Base-by-base conservation (phyloP, 2,888 invertebrate species). In the Cantharis rustica region DNA sequence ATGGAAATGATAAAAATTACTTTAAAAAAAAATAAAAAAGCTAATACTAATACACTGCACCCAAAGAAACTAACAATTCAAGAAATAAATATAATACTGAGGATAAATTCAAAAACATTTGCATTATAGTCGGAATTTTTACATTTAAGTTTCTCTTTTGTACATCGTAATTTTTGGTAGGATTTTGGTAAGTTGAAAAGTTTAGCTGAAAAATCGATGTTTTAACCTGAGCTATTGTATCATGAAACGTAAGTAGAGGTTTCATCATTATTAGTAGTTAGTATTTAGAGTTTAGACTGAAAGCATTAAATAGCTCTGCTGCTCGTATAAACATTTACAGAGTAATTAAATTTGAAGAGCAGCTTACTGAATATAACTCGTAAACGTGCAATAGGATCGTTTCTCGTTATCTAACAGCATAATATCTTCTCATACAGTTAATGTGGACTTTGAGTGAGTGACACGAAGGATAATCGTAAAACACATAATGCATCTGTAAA, bases 331-430 rank as follows among this genome's bases (percentile, higher is more conserved):
- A 62, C 71, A 31, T 64, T 74, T 74, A 77, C 71, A 74, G 61
- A 68, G 71, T 77, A 77, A 77, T 74, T 77, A 77, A 73, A 74
- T 74, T 66, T 77, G 61, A 64, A 77, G 71, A 61, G 74, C 68
- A 74, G 71, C 68, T 71, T 73, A 63, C 62, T 71, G 27, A 69
- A 70, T 69, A 69, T 69, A 69, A 73, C 71, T 70, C 68, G 61
- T 73, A 73, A 76, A 76, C 68, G 31, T 4, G 31, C 61, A 26
- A 66, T 71, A 31, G 68, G 68, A 77, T 73, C 68, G 27, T n/a
- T 26, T 71, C 71, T 77, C 68, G 77, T 77, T 77, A 77, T 71
- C 73, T 68, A 47, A 68, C 68, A 73, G 31, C 64, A 71, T 71
- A 74, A 76, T 76, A 77, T 69, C 62, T 47, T 47, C 47, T 47